Conservation (phyloP, 2,888 invertebrate genomes). For the Busseola fusca region DNA sequence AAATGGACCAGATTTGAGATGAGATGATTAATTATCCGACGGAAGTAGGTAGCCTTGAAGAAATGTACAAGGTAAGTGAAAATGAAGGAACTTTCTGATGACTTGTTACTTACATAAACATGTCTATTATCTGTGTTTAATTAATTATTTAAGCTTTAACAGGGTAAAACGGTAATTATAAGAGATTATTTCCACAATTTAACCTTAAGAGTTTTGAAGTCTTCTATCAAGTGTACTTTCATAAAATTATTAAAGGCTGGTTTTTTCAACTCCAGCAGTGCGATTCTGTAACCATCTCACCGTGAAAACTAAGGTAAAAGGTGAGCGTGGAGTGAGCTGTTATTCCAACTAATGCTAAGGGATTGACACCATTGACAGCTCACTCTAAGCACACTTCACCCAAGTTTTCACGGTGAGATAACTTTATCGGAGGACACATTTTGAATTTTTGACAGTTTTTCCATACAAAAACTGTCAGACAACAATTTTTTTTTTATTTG, state of each 20-base stretch:
- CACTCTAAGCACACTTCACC: too few species aligned
- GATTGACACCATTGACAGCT: too few species aligned
- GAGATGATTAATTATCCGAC: constrained; percentile 47
- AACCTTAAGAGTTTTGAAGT: not conserved
- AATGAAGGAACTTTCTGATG: constrained; percentile 36
- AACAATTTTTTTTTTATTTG: too few species aligned
- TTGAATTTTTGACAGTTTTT: too few species aligned
- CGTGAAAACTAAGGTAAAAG: too few species aligned
- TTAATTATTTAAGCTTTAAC: constrained; percentile 13
- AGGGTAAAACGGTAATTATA: not conserved
- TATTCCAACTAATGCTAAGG: too few species aligned
- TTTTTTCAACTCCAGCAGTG: too few species aligned
- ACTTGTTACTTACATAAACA: constrained; percentile 26
- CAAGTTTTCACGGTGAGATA: too few species aligned
- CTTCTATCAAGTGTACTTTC: not conserved
- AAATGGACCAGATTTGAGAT: constrained; percentile 51
- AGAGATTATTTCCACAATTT: not conserved
- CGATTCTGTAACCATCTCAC: too few species aligned
- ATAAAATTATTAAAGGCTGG: not conserved
- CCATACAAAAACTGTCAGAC: too few species aligned
- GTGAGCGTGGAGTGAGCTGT: too few species aligned
- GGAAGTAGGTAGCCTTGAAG: constrained; percentile 44
- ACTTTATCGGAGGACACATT: too few species aligned
- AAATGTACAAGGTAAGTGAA: constrained; percentile 23
- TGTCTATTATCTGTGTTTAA: constrained; percentile 6